phyloP scores from a whole-genome alignment of 2,888 invertebrate genomes.

The Spatulosminthurus flaviceps region DNA sequence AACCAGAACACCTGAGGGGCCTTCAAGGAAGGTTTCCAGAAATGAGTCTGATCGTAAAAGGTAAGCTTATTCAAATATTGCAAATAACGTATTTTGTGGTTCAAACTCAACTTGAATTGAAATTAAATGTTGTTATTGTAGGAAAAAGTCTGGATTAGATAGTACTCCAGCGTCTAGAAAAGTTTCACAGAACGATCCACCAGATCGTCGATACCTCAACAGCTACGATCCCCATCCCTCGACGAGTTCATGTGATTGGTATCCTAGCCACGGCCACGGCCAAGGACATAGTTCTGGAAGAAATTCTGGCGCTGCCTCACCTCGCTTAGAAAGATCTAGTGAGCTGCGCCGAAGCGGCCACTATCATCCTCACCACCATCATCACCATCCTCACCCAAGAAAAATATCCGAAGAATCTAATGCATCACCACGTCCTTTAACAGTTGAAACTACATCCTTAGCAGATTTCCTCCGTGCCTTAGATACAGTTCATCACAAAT shows the following conservation, averaged over 20 bases:
- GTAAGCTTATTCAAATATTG: slow-evolving; percentile 26
- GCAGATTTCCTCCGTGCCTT: slow-evolving; percentile 83
- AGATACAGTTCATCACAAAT: slow-evolving; percentile 72
- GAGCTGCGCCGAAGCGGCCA: slow-evolving; percentile 47
- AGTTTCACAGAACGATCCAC: slow-evolving; percentile 47
- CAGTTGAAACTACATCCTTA: slow-evolving; percentile 80
- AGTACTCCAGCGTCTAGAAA: slow-evolving; percentile 43
- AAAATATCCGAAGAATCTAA: slow-evolving; percentile 54
- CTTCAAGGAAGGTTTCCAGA: slow-evolving; percentile 59
- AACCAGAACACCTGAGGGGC: slow-evolving; percentile 46
- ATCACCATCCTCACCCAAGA: slow-evolving; percentile 42
- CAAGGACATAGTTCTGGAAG: slow-evolving; percentile 4
- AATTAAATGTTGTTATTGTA: not conserved
- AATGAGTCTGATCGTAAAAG: slow-evolving; percentile 54
- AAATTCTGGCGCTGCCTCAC: slow-evolving; percentile 14
- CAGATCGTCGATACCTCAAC: not conserved
- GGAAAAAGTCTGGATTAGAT: slow-evolving; percentile 22
- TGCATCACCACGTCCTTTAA: slow-evolving; percentile 41
- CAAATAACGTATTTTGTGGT: slow-evolving; percentile 18
- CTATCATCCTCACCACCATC: slow-evolving; percentile 35
- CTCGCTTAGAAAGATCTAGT: slow-evolving; percentile 28
- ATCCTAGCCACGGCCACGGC: slow-evolving; percentile 21
- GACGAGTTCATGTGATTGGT: not conserved
- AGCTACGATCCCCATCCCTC: not conserved
- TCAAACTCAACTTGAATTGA: not conserved